Evolutionary conservation across 2,888 invertebrate genomes (phyloP), one percentile per base, ranked within the genome.

Genomic region (Aspidiotus destructor): DNA sequence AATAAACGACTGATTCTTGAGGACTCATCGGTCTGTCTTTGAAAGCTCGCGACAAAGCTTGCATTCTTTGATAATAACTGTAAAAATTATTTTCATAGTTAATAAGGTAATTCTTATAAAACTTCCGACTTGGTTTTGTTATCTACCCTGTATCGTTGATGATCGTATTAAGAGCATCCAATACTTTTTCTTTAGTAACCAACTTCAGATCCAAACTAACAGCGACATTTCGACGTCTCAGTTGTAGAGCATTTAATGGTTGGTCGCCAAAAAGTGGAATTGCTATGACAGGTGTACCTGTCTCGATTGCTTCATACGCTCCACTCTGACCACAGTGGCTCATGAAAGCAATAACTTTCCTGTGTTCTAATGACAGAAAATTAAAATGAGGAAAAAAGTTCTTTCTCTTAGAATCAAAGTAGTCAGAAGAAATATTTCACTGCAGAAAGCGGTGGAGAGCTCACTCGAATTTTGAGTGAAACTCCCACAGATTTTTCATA

Each of bases 261-360:
- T 64, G 64, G 55, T 64, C 64, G 15, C 41, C 41, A 13, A 64
- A 40, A 9, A 55, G 7, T 6, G 64, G 64, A 8, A 64, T 15
- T 41, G 55, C 15, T 17, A 64, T 42, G 9, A 64, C 16, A 8
- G 64, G 64, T 13, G 40, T 55, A 16, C 53, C 64, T 15, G 41
- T 41, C 13, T 64, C 41, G 10, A 64, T 54, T n/a, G 64, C 64
- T 64, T 64, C 64, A n/a, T 57, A 64, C 17, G 41, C n/a, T 16
- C 57, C 54, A 40, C 57, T 53, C 15, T 41, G 41, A 41, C 64
- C 64, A 57, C 64, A 64, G 41, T 64, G 64, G 41, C 64, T 64
- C 3, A 64, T 64, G 16, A 64, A 64, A 16, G 16, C 55, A 13
- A 55, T 16, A 5, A 64, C 64, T 11, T 64, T 64, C 17, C 16